These are phyloP conservation scores for Heliothis peltigera DNA, from an alignment of 2,888 invertebrate genomes.

Conservation along the genomic window DNA sequence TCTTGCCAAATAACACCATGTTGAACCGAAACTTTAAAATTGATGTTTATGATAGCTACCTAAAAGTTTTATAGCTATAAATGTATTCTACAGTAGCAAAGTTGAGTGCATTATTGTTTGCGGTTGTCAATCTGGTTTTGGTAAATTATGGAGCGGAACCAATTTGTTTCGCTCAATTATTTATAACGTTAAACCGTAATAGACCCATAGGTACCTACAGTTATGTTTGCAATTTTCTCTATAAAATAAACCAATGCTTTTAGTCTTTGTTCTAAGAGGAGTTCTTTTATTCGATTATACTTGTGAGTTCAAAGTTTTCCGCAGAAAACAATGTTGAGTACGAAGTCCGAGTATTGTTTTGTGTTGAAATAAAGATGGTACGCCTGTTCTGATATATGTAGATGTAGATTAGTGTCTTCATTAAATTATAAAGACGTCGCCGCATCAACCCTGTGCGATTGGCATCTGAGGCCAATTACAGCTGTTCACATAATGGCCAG, in stretches of 20 bases:
- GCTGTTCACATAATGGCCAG: conserved; percentile 22
- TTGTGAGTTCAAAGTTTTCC: conserved; percentile 30
- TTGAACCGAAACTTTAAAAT: conserved; percentile 51
- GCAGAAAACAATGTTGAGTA: conserved; percentile 36
- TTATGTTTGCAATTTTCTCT: not conserved
- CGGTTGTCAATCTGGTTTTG: conserved; percentile 32
- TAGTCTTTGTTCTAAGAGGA: conserved; percentile 16
- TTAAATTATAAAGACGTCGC: conserved; percentile 15
- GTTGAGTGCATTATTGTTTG: conserved; percentile 31
- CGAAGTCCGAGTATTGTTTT: conserved; percentile 30
- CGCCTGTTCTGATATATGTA: conserved; percentile 3
- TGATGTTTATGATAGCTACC: conserved; percentile 28
- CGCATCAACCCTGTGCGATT: conserved; percentile 10
- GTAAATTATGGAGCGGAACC: conserved; percentile 40
- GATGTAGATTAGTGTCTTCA: conserved; percentile 11
- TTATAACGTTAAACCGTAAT: conserved; percentile 13
- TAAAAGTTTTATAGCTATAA: conserved; percentile 25
- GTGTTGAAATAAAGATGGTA: conserved; percentile 16
- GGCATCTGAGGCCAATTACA: conserved; percentile 31
- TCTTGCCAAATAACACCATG: conserved; percentile 43
- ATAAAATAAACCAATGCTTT: conserved; percentile 13
- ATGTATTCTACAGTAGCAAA: conserved; percentile 10
- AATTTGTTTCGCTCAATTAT: conserved; percentile 46
- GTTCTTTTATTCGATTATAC: conserved; percentile 44
- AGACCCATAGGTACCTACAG: not conserved